These are phyloP conservation scores for Spisula solida DNA, from an alignment of 2,888 invertebrate genomes.

Conservation along the genomic window DNA sequence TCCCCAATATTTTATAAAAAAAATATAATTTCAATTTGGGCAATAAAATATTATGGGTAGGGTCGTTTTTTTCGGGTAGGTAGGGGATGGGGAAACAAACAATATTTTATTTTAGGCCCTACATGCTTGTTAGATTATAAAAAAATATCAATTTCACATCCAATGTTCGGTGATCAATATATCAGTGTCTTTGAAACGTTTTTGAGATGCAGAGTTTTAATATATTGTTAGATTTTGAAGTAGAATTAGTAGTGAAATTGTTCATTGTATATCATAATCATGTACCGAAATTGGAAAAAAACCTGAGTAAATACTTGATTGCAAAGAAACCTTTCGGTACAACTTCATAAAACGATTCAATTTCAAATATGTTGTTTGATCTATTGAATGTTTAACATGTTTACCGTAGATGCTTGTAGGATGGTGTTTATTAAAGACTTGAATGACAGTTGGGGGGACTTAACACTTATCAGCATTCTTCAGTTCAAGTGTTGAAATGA, in stretches of 20 bases:
- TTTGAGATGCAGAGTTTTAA: constrained; percentile 15
- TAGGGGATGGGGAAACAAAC: no score
- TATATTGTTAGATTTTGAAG: constrained; percentile 7
- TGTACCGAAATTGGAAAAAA: constrained; percentile 16
- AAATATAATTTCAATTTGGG: no score
- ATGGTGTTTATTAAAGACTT: constrained; percentile 23
- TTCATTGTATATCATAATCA: constrained; percentile 13
- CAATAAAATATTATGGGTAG: no score
- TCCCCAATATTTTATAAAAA: no score
- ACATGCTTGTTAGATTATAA: background rate
- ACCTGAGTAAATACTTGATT: constrained; percentile 13
- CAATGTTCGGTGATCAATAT: background rate
- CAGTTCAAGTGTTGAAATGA: constrained; percentile 5
- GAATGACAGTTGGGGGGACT: background rate
- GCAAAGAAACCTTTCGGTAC: background rate
- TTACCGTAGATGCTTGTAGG: constrained; percentile 12
- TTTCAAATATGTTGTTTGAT: constrained; percentile 6
- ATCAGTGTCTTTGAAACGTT: background rate
- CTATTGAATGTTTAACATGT: background rate
- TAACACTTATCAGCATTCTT: background rate
- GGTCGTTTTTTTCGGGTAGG: no score
- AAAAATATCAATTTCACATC: background rate
- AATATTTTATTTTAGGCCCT: no score
- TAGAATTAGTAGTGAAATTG: background rate
- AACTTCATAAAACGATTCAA: constrained; percentile 6